These are phyloP conservation scores for Epinephelus fuscoguttatus DNA, from an alignment of 2,113 vertebrate genomes.

Conservation along the genomic window DNA sequence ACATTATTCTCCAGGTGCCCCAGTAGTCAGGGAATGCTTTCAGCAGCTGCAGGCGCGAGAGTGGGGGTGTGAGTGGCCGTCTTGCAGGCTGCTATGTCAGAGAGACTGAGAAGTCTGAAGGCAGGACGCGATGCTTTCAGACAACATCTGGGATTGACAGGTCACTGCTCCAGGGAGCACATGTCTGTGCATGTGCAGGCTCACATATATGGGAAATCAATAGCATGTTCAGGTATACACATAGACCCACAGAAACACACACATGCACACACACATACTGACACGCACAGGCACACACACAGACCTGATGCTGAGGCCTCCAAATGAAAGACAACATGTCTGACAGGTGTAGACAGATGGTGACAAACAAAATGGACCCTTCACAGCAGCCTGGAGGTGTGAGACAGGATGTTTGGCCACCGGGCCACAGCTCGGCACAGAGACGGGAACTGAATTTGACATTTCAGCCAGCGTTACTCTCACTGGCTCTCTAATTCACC, in stretches of 20 bases:
- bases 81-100: constrained; percentile 20
- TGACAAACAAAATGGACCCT: constrained; percentile 69
- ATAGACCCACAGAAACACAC: not conserved
- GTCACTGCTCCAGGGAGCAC: constrained; percentile 33
- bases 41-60: constrained; percentile 9
- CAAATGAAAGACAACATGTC: constrained; percentile 58
- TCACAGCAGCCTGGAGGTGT: constrained; percentile 44
- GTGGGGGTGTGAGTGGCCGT: constrained; percentile 27
- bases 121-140: constrained; percentile 23
- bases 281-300: constrained; percentile 13
- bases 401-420: constrained; percentile 51
- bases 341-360: constrained; percentile 60
- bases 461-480: constrained; percentile 29
- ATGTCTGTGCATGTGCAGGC: constrained; percentile 16
- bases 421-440: constrained; percentile 20
- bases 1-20: constrained; percentile 2
- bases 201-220: constrained; percentile 32
- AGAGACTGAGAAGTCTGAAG: constrained; percentile 27
- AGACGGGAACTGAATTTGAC: constrained; percentile 30
- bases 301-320: not conserved
- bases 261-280: constrained; percentile 6
- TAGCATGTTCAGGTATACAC: not conserved
- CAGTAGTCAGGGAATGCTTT: constrained; percentile 24
- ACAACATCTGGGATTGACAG: constrained; percentile 35
- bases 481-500: not conserved